Percentiles rank a stretch among this genome's conserved stretches.
phyloP scores from a whole-genome alignment of 1,140 invertebrate species.

The Lutraria rhynchaena region DNA sequence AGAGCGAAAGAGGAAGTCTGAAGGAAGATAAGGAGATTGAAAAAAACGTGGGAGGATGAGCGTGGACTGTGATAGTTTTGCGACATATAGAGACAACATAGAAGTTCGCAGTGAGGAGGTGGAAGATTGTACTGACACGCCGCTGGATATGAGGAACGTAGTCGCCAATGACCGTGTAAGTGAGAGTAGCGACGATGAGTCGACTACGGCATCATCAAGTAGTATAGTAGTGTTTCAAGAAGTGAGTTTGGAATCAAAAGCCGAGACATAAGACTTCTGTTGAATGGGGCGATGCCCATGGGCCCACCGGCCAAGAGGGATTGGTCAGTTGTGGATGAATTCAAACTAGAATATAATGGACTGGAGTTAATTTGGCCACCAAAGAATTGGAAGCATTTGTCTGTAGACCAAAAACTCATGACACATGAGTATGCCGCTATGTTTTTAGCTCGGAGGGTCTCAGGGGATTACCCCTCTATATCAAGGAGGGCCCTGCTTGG shows the following conservation, averaged over 20 bases:
- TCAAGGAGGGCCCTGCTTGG: not conserved
- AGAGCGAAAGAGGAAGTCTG: not conserved
- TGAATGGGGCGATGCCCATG: slow-evolving; percentile 5
- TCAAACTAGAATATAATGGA: not conserved
- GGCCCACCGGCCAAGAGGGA: slow-evolving; percentile 17
- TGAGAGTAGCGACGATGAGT: not conserved
- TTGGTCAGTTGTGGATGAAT: not conserved
- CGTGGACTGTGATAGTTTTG: too few species aligned
- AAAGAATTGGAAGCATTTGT: not conserved
- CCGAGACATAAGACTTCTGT: not conserved
- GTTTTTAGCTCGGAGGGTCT: not conserved
- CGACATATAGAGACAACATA: not conserved
- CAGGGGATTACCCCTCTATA: not conserved
- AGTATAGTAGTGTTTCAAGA: not conserved
- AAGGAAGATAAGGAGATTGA: not conserved
- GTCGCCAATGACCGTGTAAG: not conserved
- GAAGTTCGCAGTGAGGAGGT: not conserved
- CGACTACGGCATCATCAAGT: not conserved
- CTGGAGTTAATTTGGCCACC: not conserved
- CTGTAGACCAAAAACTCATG: not conserved
- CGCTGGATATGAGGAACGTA: not conserved
- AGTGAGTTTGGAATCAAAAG: not conserved
- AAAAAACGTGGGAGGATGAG: not conserved
- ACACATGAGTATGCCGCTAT: slow-evolving; percentile 10
- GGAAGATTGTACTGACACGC: not conserved